Conservation (phyloP, 2,113 vertebrate species). For the Labeo rohita region DNA sequence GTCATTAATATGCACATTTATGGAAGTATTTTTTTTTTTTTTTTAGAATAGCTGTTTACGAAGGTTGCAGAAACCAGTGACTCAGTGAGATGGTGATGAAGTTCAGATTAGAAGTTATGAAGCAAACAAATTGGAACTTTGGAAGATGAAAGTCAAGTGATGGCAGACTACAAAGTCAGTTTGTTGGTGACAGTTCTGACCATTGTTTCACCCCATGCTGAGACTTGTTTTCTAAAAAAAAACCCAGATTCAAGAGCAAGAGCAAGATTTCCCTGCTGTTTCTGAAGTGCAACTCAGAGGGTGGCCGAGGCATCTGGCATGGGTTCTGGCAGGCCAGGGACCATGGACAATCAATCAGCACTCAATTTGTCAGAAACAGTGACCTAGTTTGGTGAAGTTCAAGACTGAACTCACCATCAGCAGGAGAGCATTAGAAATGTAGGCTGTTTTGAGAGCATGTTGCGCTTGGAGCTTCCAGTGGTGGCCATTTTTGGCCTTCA, state of each 20-base stretch:
- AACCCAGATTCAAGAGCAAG: neutral
- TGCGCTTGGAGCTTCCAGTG: neutral
- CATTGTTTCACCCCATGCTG: neutral
- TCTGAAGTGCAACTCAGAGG: neutral
- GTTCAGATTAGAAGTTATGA: neutral
- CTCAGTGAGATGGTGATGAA: neutral
- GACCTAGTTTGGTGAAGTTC: constrained; percentile 22
- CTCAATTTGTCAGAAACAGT: constrained; percentile 13
- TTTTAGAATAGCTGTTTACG: neutral
- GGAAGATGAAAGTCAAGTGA: neutral
- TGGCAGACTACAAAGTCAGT: neutral
- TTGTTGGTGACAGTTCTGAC: neutral
- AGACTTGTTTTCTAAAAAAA: neutral
- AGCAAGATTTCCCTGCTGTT: neutral
- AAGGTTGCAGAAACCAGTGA: neutral
- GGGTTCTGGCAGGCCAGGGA: neutral
- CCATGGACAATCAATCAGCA: neutral
- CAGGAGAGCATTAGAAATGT: neutral
- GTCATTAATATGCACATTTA: constrained; percentile 15
- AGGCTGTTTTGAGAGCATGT: neutral
- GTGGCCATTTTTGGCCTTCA: neutral
- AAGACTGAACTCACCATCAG: neutral
- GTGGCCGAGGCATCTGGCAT: neutral
- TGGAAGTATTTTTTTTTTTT: neutral
- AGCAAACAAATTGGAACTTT: neutral